phyloP scores from a whole-genome alignment of 2,113 vertebrate genomes.

The Poecile atricapillus region DNA sequence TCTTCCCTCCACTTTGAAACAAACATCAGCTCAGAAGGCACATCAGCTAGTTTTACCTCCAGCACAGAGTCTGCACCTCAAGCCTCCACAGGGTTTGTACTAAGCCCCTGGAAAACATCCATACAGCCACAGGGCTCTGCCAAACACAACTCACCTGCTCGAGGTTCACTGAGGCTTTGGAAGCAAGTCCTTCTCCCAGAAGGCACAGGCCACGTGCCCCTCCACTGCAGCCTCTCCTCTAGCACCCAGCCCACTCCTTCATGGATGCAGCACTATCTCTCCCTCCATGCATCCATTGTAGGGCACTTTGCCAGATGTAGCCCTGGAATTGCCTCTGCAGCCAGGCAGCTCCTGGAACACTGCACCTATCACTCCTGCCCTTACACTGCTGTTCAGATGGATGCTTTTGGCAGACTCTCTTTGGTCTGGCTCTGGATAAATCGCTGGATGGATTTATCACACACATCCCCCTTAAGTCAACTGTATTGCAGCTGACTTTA shows the following conservation, averaged over 20 bases:
- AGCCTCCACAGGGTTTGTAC: not conserved
- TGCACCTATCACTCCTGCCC: rapidly evolving
- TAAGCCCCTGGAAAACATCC: not conserved
- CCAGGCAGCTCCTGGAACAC: not conserved
- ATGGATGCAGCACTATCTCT: not conserved
- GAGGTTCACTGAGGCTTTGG: not conserved
- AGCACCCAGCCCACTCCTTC: not conserved
- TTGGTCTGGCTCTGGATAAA: not conserved
- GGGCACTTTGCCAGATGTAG: not conserved
- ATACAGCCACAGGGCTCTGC: not conserved
- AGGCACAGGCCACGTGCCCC: not conserved
- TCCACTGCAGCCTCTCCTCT: not conserved
- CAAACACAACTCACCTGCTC: not conserved
- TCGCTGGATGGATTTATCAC: not conserved
- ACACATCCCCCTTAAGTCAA: not conserved
- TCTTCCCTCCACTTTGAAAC: not conserved
- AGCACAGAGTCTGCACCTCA: not conserved
- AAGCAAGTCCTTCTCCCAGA: not conserved
- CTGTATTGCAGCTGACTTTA: not conserved
- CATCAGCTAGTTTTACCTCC: not conserved
- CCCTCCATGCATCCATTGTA: not conserved
- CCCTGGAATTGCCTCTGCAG: not conserved
- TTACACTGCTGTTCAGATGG: not conserved
- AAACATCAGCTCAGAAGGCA: not conserved
- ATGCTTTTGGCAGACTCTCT: not conserved